phyloP scores from a whole-genome alignment of 92 coral and sea anemone species.

The Zoanthus sansibaricus region DNA sequence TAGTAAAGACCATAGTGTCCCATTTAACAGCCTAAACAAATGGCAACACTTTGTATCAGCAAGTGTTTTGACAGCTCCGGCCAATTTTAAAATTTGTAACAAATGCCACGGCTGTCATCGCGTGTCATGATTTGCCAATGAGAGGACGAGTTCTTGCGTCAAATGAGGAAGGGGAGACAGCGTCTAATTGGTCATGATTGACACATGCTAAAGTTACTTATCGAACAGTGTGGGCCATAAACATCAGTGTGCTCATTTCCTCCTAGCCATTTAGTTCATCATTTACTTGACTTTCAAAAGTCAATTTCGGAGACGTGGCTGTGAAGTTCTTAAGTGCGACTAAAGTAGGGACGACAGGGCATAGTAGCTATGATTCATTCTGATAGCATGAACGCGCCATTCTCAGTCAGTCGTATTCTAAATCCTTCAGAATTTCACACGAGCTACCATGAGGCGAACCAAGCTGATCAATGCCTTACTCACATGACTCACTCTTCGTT shows the following conservation, averaged over 20 bases:
- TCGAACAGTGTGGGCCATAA: slow-evolving; percentile 97
- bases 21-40: slow-evolving; percentile 99
- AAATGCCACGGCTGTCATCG: slow-evolving; percentile 99
- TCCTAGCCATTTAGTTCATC: slow-evolving; percentile 92
- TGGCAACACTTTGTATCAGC: slow-evolving; percentile 99
- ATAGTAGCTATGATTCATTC: slow-evolving; percentile 85
- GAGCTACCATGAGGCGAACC: slow-evolving; percentile 90
- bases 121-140: slow-evolving; percentile 98
- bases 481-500: slow-evolving; percentile 79
- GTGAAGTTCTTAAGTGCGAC: slow-evolving; percentile 65
- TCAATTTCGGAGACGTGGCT: slow-evolving; percentile 84
- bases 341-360: slow-evolving; percentile 46
- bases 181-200: slow-evolving; percentile 99
- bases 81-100: slow-evolving; percentile 99
- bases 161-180: slow-evolving; percentile 96
- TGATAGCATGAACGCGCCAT: slow-evolving; percentile 94
- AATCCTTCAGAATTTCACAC: slow-evolving; percentile 87
- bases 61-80: slow-evolving; percentile 99
- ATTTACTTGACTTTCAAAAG: slow-evolving; percentile 94
- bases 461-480: slow-evolving; percentile 81
- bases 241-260: slow-evolving; percentile 99
- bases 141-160: slow-evolving; percentile 98
- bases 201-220: slow-evolving; percentile 99
- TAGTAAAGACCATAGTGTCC: slow-evolving; percentile 98
- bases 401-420: slow-evolving; percentile 94